Evolutionary conservation across 1,140 invertebrate genomes (phyloP).

Genomic region (Olivierus martensii): DNA sequence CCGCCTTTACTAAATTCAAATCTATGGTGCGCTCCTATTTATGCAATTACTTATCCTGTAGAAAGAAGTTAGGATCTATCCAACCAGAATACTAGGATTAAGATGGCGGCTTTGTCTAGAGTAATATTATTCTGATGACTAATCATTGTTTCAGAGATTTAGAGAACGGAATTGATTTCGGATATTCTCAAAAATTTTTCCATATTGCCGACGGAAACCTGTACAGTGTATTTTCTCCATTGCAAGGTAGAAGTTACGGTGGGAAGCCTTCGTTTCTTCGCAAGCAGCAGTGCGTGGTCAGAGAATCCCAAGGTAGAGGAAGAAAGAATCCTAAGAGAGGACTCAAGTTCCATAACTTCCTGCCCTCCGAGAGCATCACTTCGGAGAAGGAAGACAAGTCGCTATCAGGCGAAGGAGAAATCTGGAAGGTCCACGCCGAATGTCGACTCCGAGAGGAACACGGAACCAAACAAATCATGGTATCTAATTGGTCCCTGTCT

Average conservation of each 20-base stretch:
- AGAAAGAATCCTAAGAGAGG: conserved; percentile 54
- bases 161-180: conserved; percentile 11
- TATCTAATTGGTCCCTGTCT: conserved; percentile 18
- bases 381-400: conserved; percentile 14
- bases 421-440: conserved; percentile 16
- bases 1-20: no score
- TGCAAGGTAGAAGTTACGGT: conserved; percentile 19
- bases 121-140: no score
- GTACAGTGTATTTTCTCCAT: conserved; percentile 23
- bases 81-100: no score
- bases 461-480: conserved; percentile 24
- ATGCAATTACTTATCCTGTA: no score
- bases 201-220: conserved; percentile 24
- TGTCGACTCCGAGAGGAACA: conserved; percentile 21
- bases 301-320: conserved; percentile 29
- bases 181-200: conserved; percentile 24
- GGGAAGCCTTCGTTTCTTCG: conserved; percentile 20
- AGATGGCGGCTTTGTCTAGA: no score
- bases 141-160: conserved; percentile 4
- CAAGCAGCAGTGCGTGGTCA: conserved; percentile 11
- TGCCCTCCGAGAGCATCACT: conserved; percentile 16
- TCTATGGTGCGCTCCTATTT: no score
- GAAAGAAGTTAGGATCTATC: no score
- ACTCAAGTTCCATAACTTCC: conserved; percentile 57
- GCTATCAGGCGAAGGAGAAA: background rate